A percentile compares a stretch with the other conserved stretches of the same genome.
These are phyloP conservation scores for Neodiprion fabricii DNA, from an alignment of 1,140 invertebrate species.

Conservation along the genomic window DNA sequence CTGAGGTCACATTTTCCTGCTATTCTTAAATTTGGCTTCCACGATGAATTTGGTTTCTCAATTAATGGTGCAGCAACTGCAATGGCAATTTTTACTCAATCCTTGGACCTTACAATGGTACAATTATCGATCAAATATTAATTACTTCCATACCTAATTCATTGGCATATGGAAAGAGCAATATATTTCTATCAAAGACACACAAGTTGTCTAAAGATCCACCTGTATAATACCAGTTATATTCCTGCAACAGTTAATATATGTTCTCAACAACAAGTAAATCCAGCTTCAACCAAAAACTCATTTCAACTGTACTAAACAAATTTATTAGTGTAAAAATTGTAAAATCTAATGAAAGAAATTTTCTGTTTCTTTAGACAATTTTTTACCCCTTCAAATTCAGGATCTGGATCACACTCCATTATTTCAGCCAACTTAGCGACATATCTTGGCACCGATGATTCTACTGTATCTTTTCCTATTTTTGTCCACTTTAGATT, in stretches of 20 bases:
- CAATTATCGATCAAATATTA: constrained; percentile 10
- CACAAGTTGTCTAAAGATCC: constrained; percentile 44
- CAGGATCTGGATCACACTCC: constrained; percentile 55
- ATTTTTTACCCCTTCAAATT: constrained; percentile 50
- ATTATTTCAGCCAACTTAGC: constrained; percentile 49
- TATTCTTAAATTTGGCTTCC: constrained; percentile 43
- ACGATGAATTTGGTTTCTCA: constrained; percentile 34
- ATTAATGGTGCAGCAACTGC: constrained; percentile 41
- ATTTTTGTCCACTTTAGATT: constrained; percentile 35
- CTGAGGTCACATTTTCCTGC: constrained; percentile 42
- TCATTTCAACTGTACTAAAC: not conserved
- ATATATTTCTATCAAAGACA: constrained; percentile 38
- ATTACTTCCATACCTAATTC: constrained; percentile 41
- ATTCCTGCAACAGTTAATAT: constrained; percentile 38
- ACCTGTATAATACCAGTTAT: constrained; percentile 59
- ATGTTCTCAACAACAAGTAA: not conserved
- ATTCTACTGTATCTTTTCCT: constrained; percentile 16
- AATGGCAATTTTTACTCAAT: constrained; percentile 25
- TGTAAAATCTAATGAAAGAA: not conserved
- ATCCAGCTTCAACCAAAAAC: not conserved
- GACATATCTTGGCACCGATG: constrained; percentile 44
- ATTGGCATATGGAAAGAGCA: constrained; percentile 50
- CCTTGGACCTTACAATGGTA: constrained; percentile 1
- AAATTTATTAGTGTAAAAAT: not conserved
- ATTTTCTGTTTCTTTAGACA: not conserved